A percentile compares a stretch with the other conserved stretches of the same genome.
phyloP scores from a whole-genome alignment of 2,888 invertebrate genomes.

The Noctua janthina region DNA sequence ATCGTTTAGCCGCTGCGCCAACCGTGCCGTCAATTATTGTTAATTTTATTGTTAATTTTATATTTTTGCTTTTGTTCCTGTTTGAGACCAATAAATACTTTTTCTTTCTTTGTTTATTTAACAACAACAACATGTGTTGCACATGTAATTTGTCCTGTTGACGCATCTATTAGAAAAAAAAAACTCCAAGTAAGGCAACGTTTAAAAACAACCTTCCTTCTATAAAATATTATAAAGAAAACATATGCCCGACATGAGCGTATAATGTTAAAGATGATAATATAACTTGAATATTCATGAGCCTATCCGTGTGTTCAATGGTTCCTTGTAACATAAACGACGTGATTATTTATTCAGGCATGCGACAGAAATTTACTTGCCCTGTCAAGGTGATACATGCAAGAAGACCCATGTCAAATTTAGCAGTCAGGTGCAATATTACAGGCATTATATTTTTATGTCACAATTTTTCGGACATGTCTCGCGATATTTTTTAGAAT shows the following conservation, averaged over 20 bases:
- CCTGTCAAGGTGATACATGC: constrained; percentile 88
- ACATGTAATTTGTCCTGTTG: not conserved
- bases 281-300: constrained; percentile 75
- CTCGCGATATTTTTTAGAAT: constrained; percentile 52
- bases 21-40: too few species aligned
- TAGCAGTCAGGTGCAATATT: constrained; percentile 85
- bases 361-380: constrained; percentile 85
- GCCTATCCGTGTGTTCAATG: constrained; percentile 74
- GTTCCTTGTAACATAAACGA: constrained; percentile 78
- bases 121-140: not conserved
- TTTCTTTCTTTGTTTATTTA: too few species aligned
- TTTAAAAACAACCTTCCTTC: not conserved
- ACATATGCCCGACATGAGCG: constrained; percentile 35
- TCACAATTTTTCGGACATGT: constrained; percentile 71
- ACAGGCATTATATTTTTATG: constrained; percentile 78
- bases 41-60: too few species aligned
- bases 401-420: constrained; percentile 87
- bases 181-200: not conserved
- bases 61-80: too few species aligned
- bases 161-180: too few species aligned
- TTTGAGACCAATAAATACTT: too few species aligned
- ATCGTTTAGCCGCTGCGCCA: too few species aligned
- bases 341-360: constrained; percentile 85
- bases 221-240: constrained; percentile 35
- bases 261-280: constrained; percentile 69